Evolutionary conservation across 37 sponge, comb jelly and placozoan species (phyloP).

Genomic region (Aphrocallistes beatrix): DNA sequence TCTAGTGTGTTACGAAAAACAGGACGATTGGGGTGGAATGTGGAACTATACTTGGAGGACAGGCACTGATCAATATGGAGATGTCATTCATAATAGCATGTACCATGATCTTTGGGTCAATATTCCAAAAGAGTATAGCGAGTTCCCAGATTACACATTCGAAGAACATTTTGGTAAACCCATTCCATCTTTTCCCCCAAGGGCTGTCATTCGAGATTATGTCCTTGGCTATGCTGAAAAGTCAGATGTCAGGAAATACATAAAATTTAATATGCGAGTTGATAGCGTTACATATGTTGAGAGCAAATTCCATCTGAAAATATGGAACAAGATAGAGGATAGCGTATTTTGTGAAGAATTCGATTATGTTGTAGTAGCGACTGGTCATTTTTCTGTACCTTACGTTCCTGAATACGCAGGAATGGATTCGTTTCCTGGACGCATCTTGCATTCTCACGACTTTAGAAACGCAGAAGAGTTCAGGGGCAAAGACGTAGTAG

Average conservation of each 20-base stretch:
- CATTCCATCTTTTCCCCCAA: conserved; percentile 35
- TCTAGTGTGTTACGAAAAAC: conserved; percentile 29
- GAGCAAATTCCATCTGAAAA: conserved; percentile 18
- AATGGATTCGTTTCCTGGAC: conserved; percentile 27
- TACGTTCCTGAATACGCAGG: conserved; percentile 30
- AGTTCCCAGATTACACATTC: conserved; percentile 37
- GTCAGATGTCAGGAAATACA: conserved; percentile 16
- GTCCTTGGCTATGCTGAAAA: conserved; percentile 19
- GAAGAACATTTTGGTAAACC: conserved; percentile 36
- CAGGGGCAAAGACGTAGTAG: conserved; percentile 9
- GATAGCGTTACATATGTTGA: neutral
- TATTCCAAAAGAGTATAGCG: conserved; percentile 33
- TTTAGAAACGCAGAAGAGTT: conserved; percentile 38
- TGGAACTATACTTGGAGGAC: conserved; percentile 33
- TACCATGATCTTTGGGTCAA: conserved; percentile 40
- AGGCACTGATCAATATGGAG: conserved; percentile 28
- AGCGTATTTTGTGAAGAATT: conserved; percentile 16
- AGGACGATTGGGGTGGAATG: conserved; percentile 26
- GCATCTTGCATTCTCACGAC: conserved; percentile 35
- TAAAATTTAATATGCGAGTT: conserved; percentile 18
- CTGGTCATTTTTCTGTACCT: conserved; percentile 35
- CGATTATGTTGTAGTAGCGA: conserved; percentile 30
- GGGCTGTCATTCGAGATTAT: conserved; percentile 30
- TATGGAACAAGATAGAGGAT: neutral
- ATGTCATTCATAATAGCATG: conserved; percentile 22